These are phyloP conservation scores for Sciaenops ocellatus DNA, from an alignment of 2,797 vertebrate genomes.

Conservation along the genomic window DNA sequence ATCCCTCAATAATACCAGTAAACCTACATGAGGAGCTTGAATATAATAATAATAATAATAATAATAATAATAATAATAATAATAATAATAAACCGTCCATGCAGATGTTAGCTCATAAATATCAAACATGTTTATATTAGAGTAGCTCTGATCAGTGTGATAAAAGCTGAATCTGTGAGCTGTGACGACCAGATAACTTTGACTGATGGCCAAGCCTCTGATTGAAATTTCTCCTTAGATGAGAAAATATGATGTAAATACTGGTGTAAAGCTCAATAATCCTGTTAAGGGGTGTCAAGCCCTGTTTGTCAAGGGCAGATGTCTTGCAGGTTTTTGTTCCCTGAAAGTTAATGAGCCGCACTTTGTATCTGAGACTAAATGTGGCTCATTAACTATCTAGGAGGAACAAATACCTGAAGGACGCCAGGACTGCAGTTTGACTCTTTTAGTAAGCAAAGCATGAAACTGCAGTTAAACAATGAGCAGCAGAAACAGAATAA, in stretches of 20 bases:
- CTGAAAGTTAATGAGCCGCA: constrained; percentile 66
- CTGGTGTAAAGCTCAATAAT: constrained; percentile 46
- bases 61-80: too few relatives aligned
- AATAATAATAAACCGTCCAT: neutral
- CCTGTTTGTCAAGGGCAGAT: constrained; percentile 65
- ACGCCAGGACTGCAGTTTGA: constrained; percentile 36
- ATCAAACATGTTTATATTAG: neutral
- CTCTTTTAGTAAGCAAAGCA: constrained; percentile 14
- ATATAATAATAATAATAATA: neutral
- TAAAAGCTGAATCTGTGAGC: constrained; percentile 12
- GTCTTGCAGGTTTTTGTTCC: constrained; percentile 62
- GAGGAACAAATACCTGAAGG: constrained; percentile 62
- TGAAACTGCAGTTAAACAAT: constrained; percentile 7
- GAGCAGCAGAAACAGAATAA: neutral
- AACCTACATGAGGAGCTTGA: neutral
- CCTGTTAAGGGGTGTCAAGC: constrained; percentile 51
- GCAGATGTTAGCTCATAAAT: neutral
- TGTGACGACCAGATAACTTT: constrained; percentile 22
- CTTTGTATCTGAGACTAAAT: constrained; percentile 51
- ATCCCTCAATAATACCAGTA: neutral
- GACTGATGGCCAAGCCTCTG: constrained; percentile 32
- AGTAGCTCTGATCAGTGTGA: neutral
- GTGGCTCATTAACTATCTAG: constrained; percentile 64
- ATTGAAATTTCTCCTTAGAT: constrained; percentile 40
- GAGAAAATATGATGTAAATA: constrained; percentile 55